Base-by-base conservation (phyloP, 2,888 invertebrate species). In the Drosophila sordidapex region DNA sequence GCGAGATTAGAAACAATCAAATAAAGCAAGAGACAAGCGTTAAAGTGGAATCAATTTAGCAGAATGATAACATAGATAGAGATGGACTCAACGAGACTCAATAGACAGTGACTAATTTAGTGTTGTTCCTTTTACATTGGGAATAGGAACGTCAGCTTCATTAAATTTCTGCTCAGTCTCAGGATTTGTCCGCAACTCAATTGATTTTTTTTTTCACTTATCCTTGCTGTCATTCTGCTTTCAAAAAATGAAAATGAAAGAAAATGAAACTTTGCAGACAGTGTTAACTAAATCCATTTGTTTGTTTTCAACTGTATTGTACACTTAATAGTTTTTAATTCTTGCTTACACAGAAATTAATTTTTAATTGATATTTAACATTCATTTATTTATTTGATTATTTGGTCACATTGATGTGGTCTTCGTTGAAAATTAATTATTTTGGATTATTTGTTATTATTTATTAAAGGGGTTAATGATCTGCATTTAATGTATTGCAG, bases 391-490 rank as follows among this genome's bases (percentile, higher is more conserved):
- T n/a, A 4, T 36, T 43, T 58, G 25, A 5, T 15, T n/a, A 43
- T 52, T 66, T 58, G 66, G 43, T 52, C 36, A 36, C 13, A 43
- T 35, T 52, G 25, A 18, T 66, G 36, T 38, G 57, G 58, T 27
- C 36, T 46, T 36, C 29, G 25, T 48, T 63, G 15, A 66, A 65
- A 65, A 21, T 15, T 4, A 27, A 11, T 15, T 40, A 15, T 18
- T n/a, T 33, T 56, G 33, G 10, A 18, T 57, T 59, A 5, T 27
- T 21, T 13, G 21, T 46, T 48, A 68, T 29, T 51, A 40, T 35
- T 49, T 40, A 51, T 51, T 18, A 2, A 52, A 18, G 7, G 25
- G 33, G 18, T 3, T n/a, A 21, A 46, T 15, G 29, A 21, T 29
- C 29, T 51, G 35, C 13, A 38, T 13, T 18, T 18, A 27, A 38